These are phyloP conservation scores for Papilio gigon DNA, from an alignment of 2,888 invertebrate genomes.

Conservation along the genomic window DNA sequence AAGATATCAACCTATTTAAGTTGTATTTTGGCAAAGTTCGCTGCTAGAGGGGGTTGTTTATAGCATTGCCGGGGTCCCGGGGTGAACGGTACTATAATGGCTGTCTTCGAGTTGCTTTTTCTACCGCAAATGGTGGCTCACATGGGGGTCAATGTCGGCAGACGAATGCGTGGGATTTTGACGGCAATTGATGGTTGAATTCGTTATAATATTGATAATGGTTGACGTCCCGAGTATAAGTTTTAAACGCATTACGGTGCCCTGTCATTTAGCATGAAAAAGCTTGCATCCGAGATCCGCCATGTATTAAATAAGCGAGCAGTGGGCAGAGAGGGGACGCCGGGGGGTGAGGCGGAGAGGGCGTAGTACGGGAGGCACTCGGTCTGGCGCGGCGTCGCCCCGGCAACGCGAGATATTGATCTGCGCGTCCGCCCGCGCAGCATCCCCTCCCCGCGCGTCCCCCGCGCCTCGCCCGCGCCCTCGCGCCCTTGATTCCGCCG, in stretches of 20 bases:
- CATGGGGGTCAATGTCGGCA: conserved; percentile 69
- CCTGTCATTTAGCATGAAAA: conserved; percentile 78
- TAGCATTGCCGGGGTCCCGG: background rate
- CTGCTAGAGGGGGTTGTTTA: conserved; percentile 33
- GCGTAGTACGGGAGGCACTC: conserved; percentile 82
- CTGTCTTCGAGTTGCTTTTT: conserved; percentile 29
- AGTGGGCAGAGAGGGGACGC: conserved; percentile 63
- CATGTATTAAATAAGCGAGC: conserved; percentile 80
- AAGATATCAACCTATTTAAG: conserved; percentile 23
- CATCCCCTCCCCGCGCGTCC: conserved; percentile 55
- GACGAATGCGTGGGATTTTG: conserved; percentile 50
- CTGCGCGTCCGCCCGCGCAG: conserved; percentile 70
- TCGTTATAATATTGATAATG: conserved; percentile 46
- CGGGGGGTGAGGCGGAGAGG: conserved; percentile 59
- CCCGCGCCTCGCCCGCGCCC: conserved; percentile 43
- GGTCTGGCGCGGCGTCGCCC: conserved; percentile 85
- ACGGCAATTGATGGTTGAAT: conserved; percentile 48
- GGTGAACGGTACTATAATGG: conserved; percentile 35
- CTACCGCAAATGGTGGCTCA: conserved; percentile 35
- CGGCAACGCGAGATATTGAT: conserved; percentile 82
- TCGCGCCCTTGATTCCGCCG: conserved; percentile 67
- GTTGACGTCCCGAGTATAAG: conserved; percentile 58
- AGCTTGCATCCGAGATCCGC: conserved; percentile 77
- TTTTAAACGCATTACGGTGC: conserved; percentile 64
- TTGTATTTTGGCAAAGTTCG: conserved; percentile 32